These are phyloP conservation scores for Campylomormyrus tamandua DNA, from an alignment of 2,113 vertebrate genomes.

Conservation along the genomic window DNA sequence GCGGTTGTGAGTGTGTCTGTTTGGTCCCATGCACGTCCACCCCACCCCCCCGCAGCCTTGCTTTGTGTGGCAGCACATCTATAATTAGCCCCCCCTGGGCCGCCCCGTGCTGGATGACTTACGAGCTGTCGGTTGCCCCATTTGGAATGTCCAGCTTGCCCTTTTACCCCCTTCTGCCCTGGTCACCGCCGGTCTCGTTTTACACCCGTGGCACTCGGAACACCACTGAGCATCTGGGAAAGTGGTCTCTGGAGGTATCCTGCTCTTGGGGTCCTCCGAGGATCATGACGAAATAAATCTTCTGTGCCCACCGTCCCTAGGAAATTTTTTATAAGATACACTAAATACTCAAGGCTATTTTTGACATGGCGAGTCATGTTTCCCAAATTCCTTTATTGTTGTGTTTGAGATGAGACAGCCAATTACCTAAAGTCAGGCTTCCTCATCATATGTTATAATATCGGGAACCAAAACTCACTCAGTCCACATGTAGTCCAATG, in stretches of 20 bases:
- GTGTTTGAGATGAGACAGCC: not conserved
- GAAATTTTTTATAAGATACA: not conserved
- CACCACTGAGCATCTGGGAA: not conserved
- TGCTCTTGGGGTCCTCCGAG: not conserved
- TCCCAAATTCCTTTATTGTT: not conserved
- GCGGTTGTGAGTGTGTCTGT: not conserved
- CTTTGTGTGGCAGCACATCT: not conserved
- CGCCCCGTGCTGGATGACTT: not conserved
- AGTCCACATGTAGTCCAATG: not conserved
- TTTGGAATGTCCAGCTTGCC: constrained; percentile 9
- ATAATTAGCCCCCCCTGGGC: constrained; percentile 5
- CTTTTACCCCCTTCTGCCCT: not conserved
- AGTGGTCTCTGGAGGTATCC: not conserved
- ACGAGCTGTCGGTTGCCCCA: not conserved
- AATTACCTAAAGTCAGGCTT: not conserved
- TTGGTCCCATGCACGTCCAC: not conserved
- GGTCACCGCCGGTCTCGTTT: not conserved
- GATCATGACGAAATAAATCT: not conserved
- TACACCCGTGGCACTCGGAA: not conserved
- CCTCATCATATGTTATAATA: not conserved
- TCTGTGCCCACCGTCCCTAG: not conserved
- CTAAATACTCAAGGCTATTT: not conserved
- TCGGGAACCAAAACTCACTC: not conserved
- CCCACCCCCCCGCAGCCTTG: not conserved
- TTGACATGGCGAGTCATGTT: not conserved